These are phyloP conservation scores for Odontocerum albicorne DNA, from an alignment of 2,888 invertebrate genomes.

Conservation along the genomic window DNA sequence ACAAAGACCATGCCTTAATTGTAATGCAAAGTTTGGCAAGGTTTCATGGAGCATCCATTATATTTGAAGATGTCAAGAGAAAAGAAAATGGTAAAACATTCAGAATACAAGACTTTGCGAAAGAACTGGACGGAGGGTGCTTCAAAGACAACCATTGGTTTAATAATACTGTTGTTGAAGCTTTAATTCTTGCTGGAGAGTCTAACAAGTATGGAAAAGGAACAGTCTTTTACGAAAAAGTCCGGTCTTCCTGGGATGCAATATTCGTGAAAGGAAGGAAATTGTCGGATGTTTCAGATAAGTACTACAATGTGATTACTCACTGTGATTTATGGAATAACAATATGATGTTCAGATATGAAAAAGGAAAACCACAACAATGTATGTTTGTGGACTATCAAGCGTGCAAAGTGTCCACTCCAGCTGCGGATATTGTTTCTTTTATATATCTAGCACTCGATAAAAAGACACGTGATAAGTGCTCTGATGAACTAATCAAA, in stretches of 20 bases:
- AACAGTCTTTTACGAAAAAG: conserved; percentile 20
- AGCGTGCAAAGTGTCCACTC: conserved; percentile 43
- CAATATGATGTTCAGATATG: conserved; percentile 39
- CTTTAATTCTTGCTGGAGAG: conserved; percentile 23
- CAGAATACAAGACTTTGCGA: conserved; percentile 21
- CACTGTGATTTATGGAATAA: conserved; percentile 40
- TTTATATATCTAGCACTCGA: conserved; percentile 42
- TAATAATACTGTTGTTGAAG: conserved; percentile 6
- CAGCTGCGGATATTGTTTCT: conserved; percentile 44
- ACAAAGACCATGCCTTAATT: conserved; percentile 15
- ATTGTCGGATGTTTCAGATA: conserved; percentile 3
- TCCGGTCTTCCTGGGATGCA: conserved; percentile 13
- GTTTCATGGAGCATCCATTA: conserved; percentile 29
- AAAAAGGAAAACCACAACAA: conserved; percentile 32
- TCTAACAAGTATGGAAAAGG: conserved; percentile 28
- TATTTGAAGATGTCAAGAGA: conserved; percentile 26
- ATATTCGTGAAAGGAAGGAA: conserved; percentile 6
- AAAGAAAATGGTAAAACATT: conserved; percentile 10
- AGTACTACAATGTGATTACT: conserved; percentile 37
- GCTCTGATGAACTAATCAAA: conserved; percentile 12
- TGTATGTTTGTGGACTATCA: conserved; percentile 47
- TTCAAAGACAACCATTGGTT: conserved; percentile 24
- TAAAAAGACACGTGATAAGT: conserved; percentile 23
- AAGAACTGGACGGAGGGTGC: conserved; percentile 13
- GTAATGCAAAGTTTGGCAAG: conserved; percentile 27